phyloP scores from a whole-genome alignment of 2,797 vertebrate species.

The Esox lucius region DNA sequence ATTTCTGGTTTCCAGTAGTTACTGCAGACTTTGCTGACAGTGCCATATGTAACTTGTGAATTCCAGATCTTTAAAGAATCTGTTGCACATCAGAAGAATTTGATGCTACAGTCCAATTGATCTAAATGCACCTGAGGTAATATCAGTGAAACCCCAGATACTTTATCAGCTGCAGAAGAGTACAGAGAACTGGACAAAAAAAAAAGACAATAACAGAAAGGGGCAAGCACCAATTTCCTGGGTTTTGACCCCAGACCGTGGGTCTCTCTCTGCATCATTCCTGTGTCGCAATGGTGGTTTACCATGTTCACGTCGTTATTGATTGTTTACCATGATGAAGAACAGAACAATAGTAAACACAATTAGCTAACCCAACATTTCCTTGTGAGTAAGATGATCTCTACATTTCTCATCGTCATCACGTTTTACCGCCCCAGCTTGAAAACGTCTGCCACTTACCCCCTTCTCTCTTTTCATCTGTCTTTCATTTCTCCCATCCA shows the following conservation, averaged over 20 bases:
- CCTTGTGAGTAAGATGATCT: background rate
- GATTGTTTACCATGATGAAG: constrained; percentile 23
- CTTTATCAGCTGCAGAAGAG: background rate
- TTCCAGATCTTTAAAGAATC: background rate
- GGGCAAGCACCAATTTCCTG: constrained; percentile 11
- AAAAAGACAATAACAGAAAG: background rate
- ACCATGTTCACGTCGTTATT: background rate
- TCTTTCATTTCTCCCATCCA: background rate
- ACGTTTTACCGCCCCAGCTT: background rate
- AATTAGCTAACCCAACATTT: background rate
- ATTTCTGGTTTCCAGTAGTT: background rate
- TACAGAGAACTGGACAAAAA: background rate
- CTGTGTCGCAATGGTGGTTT: background rate
- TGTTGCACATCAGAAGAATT: background rate
- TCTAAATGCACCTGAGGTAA: constrained; percentile 1
- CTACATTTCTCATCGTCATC: background rate
- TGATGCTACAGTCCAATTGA: constrained; percentile 16
- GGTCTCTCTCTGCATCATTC: background rate
- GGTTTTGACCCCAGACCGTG: constrained; percentile 3
- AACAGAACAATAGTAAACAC: background rate
- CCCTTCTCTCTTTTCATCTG: background rate
- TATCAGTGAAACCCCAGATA: background rate
- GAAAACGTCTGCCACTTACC: background rate
- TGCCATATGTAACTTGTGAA: background rate
- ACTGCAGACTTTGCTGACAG: background rate